Base-by-base conservation (phyloP, 2,888 invertebrate species). In the Tipula vernalis region DNA sequence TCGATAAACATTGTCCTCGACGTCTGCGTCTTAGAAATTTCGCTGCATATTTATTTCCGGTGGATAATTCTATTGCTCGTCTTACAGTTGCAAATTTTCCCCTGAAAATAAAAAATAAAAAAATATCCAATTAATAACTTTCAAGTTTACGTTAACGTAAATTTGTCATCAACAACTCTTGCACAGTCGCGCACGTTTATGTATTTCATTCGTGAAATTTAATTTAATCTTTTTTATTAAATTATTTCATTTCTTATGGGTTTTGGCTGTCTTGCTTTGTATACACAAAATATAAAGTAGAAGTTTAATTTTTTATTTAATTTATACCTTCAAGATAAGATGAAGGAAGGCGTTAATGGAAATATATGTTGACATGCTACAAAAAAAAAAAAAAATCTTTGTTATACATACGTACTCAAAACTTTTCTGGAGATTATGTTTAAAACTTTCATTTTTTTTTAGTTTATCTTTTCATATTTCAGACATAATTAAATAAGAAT, bases 31-130 rank as follows among this genome's bases (percentile, higher is more conserved):
- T 96, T 89, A 98, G 96, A 92, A 97, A 98, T 93, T 99, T 99
- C 88, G 98, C 98, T n/a, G 98, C 99, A 92, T 96, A 98, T 91
- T 96, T 96, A 90, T 95, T 94, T 87, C 97, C 97, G 87, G 96
- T 96, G 89, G 95, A 94, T 91, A 96, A 95, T 93, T 98, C 97
- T 44, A 96, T 94, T 90, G 98, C 97, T 92, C 97, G 95, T 90
- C 97, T 95, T 88, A 99, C 98, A 88, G 98, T 96, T 86, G 98
- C 98, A 92, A 98, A 99, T 93, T 98, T 98, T 87, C 99, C 99
- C 92, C 99, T 99, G 95, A n/a, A 95, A 94, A 88, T 89, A 88
- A 89, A 89, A 87, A 87, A 84, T 87, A 86, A 88, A 83, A 86
- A 87, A 6, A 39, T 39, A 6, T 6, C 12, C 15, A 85, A 28